A percentile compares a stretch with the other conserved stretches of the same genome.
Evolutionary conservation across 1,140 invertebrate genomes (phyloP).

Genomic region (Phymastichus coffea): DNA sequence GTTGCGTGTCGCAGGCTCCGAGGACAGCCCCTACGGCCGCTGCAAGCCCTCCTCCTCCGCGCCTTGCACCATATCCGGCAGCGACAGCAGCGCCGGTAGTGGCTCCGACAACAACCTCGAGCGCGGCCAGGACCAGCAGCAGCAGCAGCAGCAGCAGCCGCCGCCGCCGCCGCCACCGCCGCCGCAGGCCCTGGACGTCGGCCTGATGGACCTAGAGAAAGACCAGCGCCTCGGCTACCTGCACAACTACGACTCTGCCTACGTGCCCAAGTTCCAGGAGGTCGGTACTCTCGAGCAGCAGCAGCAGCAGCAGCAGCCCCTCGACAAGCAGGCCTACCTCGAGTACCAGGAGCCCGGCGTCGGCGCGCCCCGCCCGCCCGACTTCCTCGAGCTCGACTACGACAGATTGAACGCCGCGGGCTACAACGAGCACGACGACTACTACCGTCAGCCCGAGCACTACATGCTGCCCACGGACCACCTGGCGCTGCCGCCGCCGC

Average conservation of each 20-base stretch:
- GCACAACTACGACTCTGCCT: constrained; percentile 33
- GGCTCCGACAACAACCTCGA: constrained; percentile 28
- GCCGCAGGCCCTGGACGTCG: constrained; percentile 15
- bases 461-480: constrained; percentile 47
- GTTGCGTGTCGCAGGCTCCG: constrained; percentile 29
- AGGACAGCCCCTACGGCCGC: constrained; percentile 20
- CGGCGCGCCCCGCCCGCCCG: constrained; percentile 7
- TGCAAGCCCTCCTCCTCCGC: constrained; percentile 27
- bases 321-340: too few species aligned
- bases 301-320: too few species aligned
- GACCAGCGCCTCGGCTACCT: constrained; percentile 26
- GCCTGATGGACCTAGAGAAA: constrained; percentile 36
- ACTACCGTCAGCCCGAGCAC: constrained; percentile 26
- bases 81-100: constrained; percentile 30
- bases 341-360: constrained; percentile 10
- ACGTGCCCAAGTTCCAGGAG: constrained; percentile 21
- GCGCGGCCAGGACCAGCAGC: constrained; percentile 7
- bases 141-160: constrained; percentile 1
- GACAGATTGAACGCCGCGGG: constrained; percentile 18
- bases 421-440: constrained; percentile 23
- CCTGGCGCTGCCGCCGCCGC: constrained; percentile 28
- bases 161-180: not conserved
- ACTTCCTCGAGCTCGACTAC: constrained; percentile 29
- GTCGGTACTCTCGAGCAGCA: constrained; percentile 18
- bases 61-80: constrained; percentile 34